phyloP scores from a whole-genome alignment of 2,113 vertebrate species.

The Phyllostomus hastatus region DNA sequence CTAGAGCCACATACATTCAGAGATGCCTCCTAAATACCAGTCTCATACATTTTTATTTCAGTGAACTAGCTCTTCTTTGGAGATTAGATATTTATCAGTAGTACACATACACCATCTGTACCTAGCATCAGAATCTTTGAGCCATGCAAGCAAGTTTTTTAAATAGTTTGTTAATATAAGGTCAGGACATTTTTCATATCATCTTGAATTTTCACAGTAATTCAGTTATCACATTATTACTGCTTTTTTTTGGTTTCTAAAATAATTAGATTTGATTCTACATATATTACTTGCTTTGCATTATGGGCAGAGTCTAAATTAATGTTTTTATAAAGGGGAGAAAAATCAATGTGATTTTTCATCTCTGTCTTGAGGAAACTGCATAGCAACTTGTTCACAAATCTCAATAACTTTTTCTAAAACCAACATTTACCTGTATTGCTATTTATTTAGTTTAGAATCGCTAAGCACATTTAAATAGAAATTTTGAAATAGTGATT shows the following conservation, averaged over 20 bases:
- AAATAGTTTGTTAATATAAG: background rate
- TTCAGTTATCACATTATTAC: background rate
- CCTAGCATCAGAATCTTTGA: background rate
- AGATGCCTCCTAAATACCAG: background rate
- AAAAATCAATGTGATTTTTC: slow-evolving; percentile 33
- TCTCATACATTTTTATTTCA: background rate
- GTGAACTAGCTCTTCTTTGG: background rate
- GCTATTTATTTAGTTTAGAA: slow-evolving; percentile 17
- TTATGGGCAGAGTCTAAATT: background rate
- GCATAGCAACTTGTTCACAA: background rate
- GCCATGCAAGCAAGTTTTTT: background rate
- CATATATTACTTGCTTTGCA: background rate
- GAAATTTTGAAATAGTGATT: background rate
- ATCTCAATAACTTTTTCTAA: slow-evolving; percentile 35
- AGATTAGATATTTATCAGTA: background rate
- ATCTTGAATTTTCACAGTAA: background rate
- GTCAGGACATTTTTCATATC: background rate
- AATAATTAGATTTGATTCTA: background rate
- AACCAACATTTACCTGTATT: slow-evolving; percentile 13
- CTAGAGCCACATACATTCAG: background rate
- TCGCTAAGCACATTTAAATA: background rate
- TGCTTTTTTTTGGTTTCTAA: background rate
- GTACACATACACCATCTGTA: background rate
- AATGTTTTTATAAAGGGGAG: background rate
- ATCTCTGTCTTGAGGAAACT: background rate